These are phyloP conservation scores for Aphidius gifuensis DNA, from an alignment of 1,140 invertebrate genomes.

Conservation along the genomic window DNA sequence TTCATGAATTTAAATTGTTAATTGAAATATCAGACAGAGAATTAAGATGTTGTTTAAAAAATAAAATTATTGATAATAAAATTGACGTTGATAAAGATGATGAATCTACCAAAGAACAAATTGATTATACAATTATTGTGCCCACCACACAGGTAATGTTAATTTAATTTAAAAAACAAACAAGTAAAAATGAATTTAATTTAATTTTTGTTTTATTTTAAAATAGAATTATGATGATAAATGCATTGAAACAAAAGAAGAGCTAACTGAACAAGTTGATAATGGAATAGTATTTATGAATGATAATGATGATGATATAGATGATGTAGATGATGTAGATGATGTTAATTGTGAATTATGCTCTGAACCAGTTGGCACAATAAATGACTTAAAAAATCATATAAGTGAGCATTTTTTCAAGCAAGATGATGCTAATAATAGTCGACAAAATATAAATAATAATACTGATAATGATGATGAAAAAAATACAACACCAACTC, in stretches of 20 bases:
- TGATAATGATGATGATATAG: slow-evolving; percentile 4
- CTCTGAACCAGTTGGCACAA: slow-evolving; percentile 21
- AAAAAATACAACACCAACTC: not conserved
- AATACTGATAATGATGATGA: not conserved
- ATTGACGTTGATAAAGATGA: not conserved
- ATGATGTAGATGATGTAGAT: slow-evolving; percentile 9
- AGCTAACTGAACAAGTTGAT: not conserved
- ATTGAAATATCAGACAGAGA: slow-evolving; percentile 38
- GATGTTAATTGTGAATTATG: slow-evolving; percentile 30
- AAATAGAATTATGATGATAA: not conserved
- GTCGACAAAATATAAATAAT: not conserved
- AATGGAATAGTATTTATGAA: not conserved
- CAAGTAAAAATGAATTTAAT: not conserved
- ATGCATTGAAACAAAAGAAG: not conserved
- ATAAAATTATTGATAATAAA: slow-evolving; percentile 17
- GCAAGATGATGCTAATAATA: not conserved
- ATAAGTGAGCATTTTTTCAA: slow-evolving; percentile 26
- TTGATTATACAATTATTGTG: slow-evolving; percentile 19
- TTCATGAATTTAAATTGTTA: slow-evolving; percentile 34
- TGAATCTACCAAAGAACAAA: not conserved
- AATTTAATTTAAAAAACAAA: not conserved
- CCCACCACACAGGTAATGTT: slow-evolving; percentile 25
- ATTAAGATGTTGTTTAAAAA: slow-evolving; percentile 30
- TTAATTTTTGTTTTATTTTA: too few species aligned
- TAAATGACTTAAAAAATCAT: slow-evolving; percentile 28